phyloP scores from a whole-genome alignment of 2,797 vertebrate species.

The Alfaro cultratus region DNA sequence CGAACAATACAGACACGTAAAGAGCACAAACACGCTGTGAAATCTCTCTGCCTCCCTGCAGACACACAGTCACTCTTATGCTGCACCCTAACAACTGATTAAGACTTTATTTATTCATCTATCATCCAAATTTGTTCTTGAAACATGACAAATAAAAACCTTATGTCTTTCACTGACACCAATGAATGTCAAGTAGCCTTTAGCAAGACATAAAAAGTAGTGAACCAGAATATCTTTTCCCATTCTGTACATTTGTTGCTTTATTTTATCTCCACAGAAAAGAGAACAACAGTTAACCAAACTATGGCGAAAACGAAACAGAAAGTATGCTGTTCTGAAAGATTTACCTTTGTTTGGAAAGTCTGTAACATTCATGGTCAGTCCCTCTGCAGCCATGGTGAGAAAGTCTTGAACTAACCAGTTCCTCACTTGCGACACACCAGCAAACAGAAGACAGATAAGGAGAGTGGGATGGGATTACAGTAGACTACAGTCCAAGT shows the following conservation, averaged over 20 bases:
- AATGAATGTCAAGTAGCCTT: not conserved
- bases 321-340: constrained; percentile 5
- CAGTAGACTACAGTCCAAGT: not conserved
- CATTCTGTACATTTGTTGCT: not conserved
- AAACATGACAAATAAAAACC: too few species aligned
- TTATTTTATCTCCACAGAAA: not conserved
- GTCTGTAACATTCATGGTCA: constrained; percentile 28
- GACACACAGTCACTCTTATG: too few species aligned
- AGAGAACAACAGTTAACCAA: not conserved
- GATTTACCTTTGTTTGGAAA: constrained; percentile 67
- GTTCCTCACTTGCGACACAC: constrained; percentile 15
- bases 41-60: too few species aligned
- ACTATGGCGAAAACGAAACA: not conserved
- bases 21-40: not conserved
- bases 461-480: not conserved
- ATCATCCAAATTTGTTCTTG: too few species aligned
- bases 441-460: constrained; percentile 16
- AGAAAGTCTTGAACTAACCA: not conserved
- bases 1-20: too few species aligned
- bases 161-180: not conserved
- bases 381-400: constrained; percentile 65
- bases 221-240: not conserved
- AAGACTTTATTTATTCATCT: too few species aligned
- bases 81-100: too few species aligned
- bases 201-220: not conserved